Conservation (phyloP, 2,888 invertebrate genomes). For the Hydroisotoma schaefferi region DNA sequence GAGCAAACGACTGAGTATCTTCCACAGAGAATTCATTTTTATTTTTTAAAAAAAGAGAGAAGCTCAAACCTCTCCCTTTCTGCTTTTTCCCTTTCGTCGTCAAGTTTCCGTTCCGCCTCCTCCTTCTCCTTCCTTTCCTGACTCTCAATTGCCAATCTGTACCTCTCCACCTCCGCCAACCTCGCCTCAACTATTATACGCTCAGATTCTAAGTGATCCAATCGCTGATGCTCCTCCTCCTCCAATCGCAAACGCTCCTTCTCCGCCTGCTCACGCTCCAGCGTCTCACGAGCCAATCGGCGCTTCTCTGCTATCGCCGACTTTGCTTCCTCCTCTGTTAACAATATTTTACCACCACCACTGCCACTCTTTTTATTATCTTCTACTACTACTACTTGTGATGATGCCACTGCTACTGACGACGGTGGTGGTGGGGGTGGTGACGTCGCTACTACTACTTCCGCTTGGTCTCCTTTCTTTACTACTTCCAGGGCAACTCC, state of each 20-base stretch:
- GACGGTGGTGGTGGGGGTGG: too few relatives aligned
- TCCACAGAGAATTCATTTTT: too few relatives aligned
- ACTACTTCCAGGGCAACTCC: too few relatives aligned
- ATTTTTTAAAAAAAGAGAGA: too few relatives aligned
- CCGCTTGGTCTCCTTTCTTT: too few relatives aligned
- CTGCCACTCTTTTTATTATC: neutral
- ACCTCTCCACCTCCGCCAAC: constrained; percentile 76
- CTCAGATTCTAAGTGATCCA: constrained; percentile 74
- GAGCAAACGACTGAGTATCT: too few relatives aligned
- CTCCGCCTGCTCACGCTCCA: constrained; percentile 86
- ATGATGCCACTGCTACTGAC: neutral
- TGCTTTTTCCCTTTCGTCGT: constrained; percentile 72
- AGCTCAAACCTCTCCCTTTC: constrained; percentile 83
- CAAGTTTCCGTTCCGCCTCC: constrained; percentile 72
- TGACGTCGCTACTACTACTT: too few relatives aligned
- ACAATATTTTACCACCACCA: constrained; percentile 56
- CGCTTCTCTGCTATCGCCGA: constrained; percentile 87
- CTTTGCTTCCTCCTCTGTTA: constrained; percentile 89
- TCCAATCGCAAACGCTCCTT: constrained; percentile 4
- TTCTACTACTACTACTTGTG: neutral
- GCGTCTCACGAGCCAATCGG: constrained; percentile 81
- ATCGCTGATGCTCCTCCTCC: constrained; percentile 69
- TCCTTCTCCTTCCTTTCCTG: constrained; percentile 70
- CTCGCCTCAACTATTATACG: constrained; percentile 75
- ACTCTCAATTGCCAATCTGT: constrained; percentile 74